phyloP scores from a whole-genome alignment of 2,888 invertebrate genomes.

The Pilophorus perplexus region DNA sequence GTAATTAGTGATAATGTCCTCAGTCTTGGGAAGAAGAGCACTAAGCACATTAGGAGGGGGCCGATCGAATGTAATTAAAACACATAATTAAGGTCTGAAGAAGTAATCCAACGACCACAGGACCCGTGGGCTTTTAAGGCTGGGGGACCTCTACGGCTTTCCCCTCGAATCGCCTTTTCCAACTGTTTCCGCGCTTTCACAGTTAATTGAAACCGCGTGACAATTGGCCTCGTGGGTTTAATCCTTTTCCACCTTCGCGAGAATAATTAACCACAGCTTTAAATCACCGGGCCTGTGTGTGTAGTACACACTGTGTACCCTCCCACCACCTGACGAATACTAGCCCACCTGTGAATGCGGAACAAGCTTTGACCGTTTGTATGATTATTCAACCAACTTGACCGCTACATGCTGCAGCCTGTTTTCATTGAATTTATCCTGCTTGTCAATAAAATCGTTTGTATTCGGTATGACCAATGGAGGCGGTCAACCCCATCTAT shows the following conservation, averaged over 20 bases:
- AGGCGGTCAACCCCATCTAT: too few species aligned
- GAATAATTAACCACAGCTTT: constrained; percentile 8
- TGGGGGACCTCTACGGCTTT: background rate
- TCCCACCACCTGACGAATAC: too few species aligned
- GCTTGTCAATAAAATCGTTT: too few species aligned
- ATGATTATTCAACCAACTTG: constrained; percentile 16
- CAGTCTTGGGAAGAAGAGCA: constrained; percentile 1
- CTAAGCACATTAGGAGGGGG: constrained; percentile 19
- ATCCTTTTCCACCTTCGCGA: constrained; percentile 1
- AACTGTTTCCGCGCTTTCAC: background rate
- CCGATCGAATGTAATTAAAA: constrained; percentile 32
- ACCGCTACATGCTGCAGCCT: too few species aligned
- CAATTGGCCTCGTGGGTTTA: constrained; percentile 2
- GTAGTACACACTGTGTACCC: too few species aligned
- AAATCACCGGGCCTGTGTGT: background rate
- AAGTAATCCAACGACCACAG: constrained; percentile 11
- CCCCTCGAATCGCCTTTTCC: background rate
- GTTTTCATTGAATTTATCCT: too few species aligned
- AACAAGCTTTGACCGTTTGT: background rate
- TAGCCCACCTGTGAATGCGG: background rate
- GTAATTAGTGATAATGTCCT: constrained; percentile 15
- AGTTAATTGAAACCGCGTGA: constrained; percentile 14
- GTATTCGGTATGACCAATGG: too few species aligned
- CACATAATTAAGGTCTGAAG: constrained; percentile 22
- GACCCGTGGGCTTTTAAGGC: background rate